A percentile compares a stretch with the other conserved stretches of the same genome.
Conservation (phyloP, 64 coral and sea anemone genomes). For the Actinia tenebrosa region DNA sequence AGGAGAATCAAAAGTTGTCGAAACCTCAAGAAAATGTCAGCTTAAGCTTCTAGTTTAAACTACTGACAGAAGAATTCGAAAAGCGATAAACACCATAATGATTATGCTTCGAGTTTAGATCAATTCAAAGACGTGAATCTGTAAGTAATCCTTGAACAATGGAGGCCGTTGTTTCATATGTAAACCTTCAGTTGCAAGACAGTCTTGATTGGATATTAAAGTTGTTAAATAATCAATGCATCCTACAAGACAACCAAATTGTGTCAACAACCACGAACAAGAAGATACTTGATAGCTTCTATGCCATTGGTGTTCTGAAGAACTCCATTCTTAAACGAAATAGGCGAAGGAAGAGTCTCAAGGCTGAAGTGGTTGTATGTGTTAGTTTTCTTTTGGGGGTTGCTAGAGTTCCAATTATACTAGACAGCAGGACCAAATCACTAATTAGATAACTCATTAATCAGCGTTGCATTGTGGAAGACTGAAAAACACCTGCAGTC, state of each 20-base stretch:
- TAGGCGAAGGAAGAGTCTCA: neutral
- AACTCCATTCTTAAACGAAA: neutral
- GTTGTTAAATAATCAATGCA: neutral
- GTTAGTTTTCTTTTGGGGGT: neutral
- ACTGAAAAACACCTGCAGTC: neutral
- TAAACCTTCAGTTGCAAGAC: neutral
- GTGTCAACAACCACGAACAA: neutral
- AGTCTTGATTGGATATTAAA: slow-evolving; percentile 1
- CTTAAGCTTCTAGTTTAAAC: neutral
- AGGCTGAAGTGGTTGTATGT: neutral
- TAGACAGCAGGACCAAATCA: neutral
- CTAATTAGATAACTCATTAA: neutral
- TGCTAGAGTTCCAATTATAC: neutral
- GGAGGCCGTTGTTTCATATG: neutral
- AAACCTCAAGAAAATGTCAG: neutral
- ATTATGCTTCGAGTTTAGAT: neutral
- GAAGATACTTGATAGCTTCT: neutral
- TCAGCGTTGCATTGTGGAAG: neutral
- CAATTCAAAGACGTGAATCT: neutral
- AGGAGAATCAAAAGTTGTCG: neutral
- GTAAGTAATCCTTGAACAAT: neutral
- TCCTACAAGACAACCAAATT: neutral
- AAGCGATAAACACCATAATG: neutral
- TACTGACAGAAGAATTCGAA: neutral
- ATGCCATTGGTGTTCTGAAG: neutral